Percentiles rank a stretch among this genome's conserved stretches.
phyloP scores from a whole-genome alignment of 2,797 vertebrate genomes.

The Premnoplex brunnescens region DNA sequence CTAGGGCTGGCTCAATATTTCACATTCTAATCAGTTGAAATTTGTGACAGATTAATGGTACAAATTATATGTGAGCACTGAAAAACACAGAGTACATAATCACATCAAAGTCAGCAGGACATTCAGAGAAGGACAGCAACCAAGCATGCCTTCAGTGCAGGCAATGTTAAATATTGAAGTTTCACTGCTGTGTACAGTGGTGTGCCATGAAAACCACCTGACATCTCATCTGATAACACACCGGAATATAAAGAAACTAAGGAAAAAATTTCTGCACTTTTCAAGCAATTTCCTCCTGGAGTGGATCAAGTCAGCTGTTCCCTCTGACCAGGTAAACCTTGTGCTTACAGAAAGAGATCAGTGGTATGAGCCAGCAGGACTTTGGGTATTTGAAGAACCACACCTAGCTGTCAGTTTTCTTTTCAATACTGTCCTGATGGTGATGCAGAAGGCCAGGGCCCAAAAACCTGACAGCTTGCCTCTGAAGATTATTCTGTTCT shows the following conservation, averaged over 20 bases:
- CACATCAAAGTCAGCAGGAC: not conserved
- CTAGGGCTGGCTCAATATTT: not conserved
- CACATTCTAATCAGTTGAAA: not conserved
- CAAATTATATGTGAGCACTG: not conserved
- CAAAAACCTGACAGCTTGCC: not conserved
- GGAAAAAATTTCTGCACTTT: not conserved
- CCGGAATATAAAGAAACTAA: not conserved
- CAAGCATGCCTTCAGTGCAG: not conserved
- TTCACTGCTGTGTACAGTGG: not conserved
- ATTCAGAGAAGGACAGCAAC: not conserved
- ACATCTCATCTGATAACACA: not conserved
- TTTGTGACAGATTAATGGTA: constrained; percentile 11
- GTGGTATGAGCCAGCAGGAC: not conserved
- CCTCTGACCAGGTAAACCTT: not conserved
- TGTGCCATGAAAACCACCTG: not conserved
- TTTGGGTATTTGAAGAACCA: not conserved
- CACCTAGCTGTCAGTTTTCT: not conserved
- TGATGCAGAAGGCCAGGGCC: not conserved
- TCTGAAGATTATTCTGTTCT: not conserved
- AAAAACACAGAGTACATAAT: not conserved
- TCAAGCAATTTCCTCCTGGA: not conserved
- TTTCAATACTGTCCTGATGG: not conserved
- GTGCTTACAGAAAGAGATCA: not conserved
- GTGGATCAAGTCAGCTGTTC: not conserved
- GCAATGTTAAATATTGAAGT: not conserved